These are phyloP conservation scores for Hypsopygia costalis DNA, from an alignment of 2,888 invertebrate genomes.

Conservation along the genomic window DNA sequence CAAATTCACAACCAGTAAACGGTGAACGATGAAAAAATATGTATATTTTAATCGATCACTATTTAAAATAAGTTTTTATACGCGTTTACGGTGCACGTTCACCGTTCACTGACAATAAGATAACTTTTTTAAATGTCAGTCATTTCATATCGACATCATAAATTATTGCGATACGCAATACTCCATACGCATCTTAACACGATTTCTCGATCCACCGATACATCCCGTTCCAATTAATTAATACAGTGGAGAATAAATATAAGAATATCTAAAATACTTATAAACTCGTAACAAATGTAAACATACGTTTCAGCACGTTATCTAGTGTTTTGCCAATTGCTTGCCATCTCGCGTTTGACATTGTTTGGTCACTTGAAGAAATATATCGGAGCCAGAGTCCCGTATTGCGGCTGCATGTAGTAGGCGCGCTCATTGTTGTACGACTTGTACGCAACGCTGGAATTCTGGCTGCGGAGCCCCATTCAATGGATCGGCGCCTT, in stretches of 20 bases:
- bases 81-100: slow-evolving; percentile 30
- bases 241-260: slow-evolving; percentile 83
- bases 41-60: slow-evolving; percentile 21
- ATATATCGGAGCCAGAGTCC: slow-evolving; percentile 65
- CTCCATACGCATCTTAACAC: slow-evolving; percentile 32
- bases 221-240: slow-evolving; percentile 57
- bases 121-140: slow-evolving; percentile 58
- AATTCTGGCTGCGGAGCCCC: slow-evolving; percentile 59
- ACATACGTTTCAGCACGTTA: slow-evolving; percentile 65
- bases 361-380: slow-evolving; percentile 62
- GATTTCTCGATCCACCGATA: slow-evolving; percentile 42
- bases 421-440: slow-evolving; percentile 36
- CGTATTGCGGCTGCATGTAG: slow-evolving; percentile 49
- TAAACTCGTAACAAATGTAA: slow-evolving; percentile 81
- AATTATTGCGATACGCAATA: slow-evolving; percentile 18
- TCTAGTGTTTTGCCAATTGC: slow-evolving; percentile 55
- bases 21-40: slow-evolving; percentile 38
- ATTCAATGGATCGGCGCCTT: slow-evolving; percentile 94
- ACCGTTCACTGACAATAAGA: slow-evolving; percentile 45
- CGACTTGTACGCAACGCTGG: slow-evolving; percentile 44
- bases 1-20: slow-evolving; percentile 42
- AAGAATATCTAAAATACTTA: slow-evolving; percentile 87
- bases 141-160: slow-evolving; percentile 38
- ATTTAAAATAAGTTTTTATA: slow-evolving; percentile 31
- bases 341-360: slow-evolving; percentile 48